Conservation (phyloP, 2,888 invertebrate genomes). For the Metalampra italica region DNA sequence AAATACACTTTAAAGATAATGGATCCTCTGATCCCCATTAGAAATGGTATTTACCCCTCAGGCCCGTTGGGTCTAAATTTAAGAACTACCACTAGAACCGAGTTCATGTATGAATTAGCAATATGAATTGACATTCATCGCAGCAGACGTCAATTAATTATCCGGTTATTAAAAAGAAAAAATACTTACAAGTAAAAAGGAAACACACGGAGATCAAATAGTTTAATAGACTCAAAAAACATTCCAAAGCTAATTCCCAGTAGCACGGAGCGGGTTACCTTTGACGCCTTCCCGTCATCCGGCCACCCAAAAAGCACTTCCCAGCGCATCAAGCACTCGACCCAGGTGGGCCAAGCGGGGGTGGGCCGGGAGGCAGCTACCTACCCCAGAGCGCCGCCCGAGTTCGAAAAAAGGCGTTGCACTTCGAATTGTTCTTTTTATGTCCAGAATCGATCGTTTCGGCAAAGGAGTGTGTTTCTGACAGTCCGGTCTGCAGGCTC, state of each 20-base stretch:
- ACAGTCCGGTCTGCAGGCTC: conserved; percentile 51
- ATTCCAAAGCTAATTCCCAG: conserved; percentile 5
- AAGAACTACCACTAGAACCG: too few relatives aligned
- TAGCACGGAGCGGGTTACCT: conserved; percentile 5
- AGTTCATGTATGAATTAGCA: too few relatives aligned
- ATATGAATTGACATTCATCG: too few relatives aligned
- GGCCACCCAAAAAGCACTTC: conserved; percentile 66
- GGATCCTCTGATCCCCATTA: too few relatives aligned
- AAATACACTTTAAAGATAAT: too few relatives aligned
- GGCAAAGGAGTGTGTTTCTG: conserved; percentile 72
- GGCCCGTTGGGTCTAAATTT: too few relatives aligned
- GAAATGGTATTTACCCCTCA: too few relatives aligned
- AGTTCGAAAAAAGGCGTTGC: conserved; percentile 76
- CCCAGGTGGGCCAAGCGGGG: conserved; percentile 28
- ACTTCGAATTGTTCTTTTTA: conserved; percentile 76
- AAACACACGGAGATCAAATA: background rate
- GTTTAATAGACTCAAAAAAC: background rate
- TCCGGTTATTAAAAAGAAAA: too few relatives aligned
- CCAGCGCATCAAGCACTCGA: conserved; percentile 60
- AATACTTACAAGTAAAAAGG: too few relatives aligned
- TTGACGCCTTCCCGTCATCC: conserved; percentile 59
- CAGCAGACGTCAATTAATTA: too few relatives aligned
- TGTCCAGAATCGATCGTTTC: conserved; percentile 76
- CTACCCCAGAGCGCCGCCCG: conserved; percentile 42
- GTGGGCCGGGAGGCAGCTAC: conserved; percentile 26